Conservation (phyloP, 2,113 vertebrate genomes). For the Nannobrachium achirus region DNA sequence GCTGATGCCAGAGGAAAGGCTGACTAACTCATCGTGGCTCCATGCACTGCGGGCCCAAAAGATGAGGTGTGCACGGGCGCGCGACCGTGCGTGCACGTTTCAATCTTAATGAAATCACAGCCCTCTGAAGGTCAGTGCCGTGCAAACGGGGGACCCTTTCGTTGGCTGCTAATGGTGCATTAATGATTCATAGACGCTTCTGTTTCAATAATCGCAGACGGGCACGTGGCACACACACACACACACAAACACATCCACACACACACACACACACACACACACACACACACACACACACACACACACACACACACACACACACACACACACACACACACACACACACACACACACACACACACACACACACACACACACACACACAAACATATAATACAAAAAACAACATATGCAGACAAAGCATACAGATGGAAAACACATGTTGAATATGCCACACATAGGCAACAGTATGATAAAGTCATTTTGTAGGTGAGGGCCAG, state of each 20-base stretch:
- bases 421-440: conserved; percentile 16
- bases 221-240: background rate
- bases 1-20: conserved; percentile 52
- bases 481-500: conserved; percentile 9
- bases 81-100: conserved; percentile 21
- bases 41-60: conserved; percentile 31
- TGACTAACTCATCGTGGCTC: conserved; percentile 53
- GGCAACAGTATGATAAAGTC: conserved; percentile 8
- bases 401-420: conserved; percentile 33
- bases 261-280: background rate
- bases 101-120: conserved; percentile 74
- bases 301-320: conserved; percentile 27
- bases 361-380: background rate
- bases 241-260: conserved; percentile 3
- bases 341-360: background rate
- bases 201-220: conserved; percentile 36
- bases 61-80: conserved; percentile 38
- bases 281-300: conserved; percentile 3
- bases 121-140: conserved; percentile 67
- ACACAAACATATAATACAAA: background rate
- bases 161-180: conserved; percentile 72
- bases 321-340: conserved; percentile 14
- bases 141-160: conserved; percentile 54
- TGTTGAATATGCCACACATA: background rate
- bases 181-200: conserved; percentile 69